A percentile compares a stretch with the other conserved stretches of the same genome.
Evolutionary conservation across 2,888 invertebrate genomes (phyloP).

Genomic region (Metellina segmentata): DNA sequence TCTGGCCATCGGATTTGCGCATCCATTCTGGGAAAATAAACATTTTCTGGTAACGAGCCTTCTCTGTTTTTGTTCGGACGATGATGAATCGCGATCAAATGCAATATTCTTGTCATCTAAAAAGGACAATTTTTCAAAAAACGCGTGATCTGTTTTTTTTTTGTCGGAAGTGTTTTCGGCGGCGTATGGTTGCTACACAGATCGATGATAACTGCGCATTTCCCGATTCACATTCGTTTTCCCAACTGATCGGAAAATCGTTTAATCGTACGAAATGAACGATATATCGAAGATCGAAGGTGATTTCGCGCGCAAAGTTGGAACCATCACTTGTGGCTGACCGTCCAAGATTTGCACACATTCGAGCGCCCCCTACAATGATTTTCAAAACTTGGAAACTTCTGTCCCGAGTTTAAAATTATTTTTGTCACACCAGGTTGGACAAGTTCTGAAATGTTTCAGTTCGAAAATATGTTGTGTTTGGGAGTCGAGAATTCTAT

Average conservation of each 20-base stretch:
- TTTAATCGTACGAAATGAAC: no score
- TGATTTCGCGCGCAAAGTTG: not conserved
- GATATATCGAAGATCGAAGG: not conserved
- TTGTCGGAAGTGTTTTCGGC: no score
- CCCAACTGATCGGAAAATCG: no score
- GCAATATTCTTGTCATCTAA: not conserved
- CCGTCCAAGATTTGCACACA: not conserved
- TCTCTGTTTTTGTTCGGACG: slow-evolving; percentile 16
- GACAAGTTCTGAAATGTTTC: not conserved
- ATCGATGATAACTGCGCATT: no score
- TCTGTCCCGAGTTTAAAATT: not conserved
- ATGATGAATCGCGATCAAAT: slow-evolving; percentile 45
- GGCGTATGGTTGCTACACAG: no score
- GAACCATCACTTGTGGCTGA: not conserved
- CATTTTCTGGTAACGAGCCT: slow-evolving; percentile 41
- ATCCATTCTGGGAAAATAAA: slow-evolving; percentile 40
- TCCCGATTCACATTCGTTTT: no score
- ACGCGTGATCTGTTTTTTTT: no score
- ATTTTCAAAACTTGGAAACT: not conserved
- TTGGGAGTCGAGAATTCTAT: not conserved
- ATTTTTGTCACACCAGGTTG: not conserved
- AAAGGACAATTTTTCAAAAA: not conserved
- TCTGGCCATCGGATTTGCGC: slow-evolving; percentile 15
- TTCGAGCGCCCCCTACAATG: not conserved
- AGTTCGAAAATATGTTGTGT: not conserved